A percentile compares a stretch with the other conserved stretches of the same genome.
Evolutionary conservation across 2,113 vertebrate species (phyloP).

Genomic region (Ia io): DNA sequence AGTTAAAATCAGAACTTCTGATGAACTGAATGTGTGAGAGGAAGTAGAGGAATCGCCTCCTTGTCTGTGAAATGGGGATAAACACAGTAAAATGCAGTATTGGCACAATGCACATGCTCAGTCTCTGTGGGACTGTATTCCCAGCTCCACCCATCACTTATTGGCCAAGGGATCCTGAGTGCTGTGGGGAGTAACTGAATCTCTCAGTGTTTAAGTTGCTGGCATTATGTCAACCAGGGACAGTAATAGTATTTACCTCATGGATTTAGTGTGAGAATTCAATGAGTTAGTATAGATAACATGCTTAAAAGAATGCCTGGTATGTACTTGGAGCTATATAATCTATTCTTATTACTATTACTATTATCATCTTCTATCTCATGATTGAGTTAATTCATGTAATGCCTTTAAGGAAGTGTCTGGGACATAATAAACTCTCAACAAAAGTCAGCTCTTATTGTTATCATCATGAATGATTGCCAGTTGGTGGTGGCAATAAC

Average conservation of each 20-base stretch:
- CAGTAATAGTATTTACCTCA: neutral
- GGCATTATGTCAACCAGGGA: neutral
- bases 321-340: neutral
- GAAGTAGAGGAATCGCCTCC: neutral
- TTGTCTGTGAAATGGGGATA: neutral
- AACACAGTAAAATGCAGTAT: neutral
- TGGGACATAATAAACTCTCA: neutral
- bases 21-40: neutral
- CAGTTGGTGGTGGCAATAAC: neutral
- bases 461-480: neutral
- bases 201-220: neutral
- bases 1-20: neutral
- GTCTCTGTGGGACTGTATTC: neutral
- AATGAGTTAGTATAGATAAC: neutral
- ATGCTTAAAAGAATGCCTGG: neutral
- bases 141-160: neutral
- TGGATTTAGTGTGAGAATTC: neutral
- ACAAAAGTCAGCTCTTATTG: neutral
- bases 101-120: accelerated
- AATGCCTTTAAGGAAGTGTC: neutral
- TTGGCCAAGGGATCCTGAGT: too few species aligned
- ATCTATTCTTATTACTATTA: neutral
- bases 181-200: neutral
- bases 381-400: neutral
- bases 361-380: neutral